A percentile compares a stretch with the other conserved stretches of the same genome.
These are phyloP conservation scores for Phoxinus phoxinus DNA, from an alignment of 2,113 vertebrate genomes.

Conservation along the genomic window DNA sequence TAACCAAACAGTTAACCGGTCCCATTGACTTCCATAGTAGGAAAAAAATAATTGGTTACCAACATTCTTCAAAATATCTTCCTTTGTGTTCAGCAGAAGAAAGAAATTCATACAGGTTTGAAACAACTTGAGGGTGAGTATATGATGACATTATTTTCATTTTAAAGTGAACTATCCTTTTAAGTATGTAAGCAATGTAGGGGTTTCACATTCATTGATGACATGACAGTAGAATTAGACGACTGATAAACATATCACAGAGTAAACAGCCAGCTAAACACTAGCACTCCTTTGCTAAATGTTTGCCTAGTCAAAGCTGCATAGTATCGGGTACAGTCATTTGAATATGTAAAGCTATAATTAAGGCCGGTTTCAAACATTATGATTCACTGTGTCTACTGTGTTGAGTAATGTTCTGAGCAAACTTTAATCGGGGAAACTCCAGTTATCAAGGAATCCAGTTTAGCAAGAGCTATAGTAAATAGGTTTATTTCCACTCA, in stretches of 20 bases:
- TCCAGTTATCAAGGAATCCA: neutral
- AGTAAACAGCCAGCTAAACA: neutral
- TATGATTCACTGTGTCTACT: neutral
- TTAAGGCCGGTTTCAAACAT: neutral
- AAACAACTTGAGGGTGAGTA: too few relatives aligned
- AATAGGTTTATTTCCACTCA: neutral
- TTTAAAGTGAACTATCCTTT: too few relatives aligned
- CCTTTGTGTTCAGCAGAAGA: too few relatives aligned
- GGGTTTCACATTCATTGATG: neutral
- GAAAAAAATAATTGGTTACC: too few relatives aligned
- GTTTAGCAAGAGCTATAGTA: neutral
- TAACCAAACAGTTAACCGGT: too few relatives aligned
- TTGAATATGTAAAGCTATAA: constrained; percentile 31
- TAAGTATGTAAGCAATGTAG: neutral
- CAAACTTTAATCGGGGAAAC: neutral
- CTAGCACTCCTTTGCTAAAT: constrained; percentile 9
- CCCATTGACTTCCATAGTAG: too few relatives aligned
- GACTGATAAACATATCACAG: neutral
- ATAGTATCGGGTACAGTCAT: neutral
- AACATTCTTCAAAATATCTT: too few relatives aligned
- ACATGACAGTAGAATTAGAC: neutral
- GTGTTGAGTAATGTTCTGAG: neutral
- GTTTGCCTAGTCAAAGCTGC: constrained; percentile 29
- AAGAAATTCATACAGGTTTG: too few relatives aligned
- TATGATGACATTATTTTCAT: too few relatives aligned